A percentile compares a stretch with the other conserved stretches of the same genome.
Conservation (phyloP, 1,140 invertebrate species). For the Drosophila funebris region DNA sequence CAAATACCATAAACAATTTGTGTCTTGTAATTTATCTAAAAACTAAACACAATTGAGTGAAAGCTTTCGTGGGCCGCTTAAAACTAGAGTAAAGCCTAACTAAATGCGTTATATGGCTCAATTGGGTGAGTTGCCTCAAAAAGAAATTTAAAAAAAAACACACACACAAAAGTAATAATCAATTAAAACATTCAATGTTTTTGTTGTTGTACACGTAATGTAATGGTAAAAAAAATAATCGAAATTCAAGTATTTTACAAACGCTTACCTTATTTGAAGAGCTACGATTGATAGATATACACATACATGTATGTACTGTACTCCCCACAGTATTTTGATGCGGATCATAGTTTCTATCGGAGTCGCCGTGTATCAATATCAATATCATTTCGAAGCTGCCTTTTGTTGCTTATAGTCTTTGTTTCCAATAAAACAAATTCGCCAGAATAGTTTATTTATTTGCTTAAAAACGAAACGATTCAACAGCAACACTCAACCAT, state of each 20-base stretch:
- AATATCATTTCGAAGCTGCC: conserved; percentile 25
- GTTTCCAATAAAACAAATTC: conserved; percentile 1
- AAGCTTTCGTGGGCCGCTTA: conserved; percentile 77
- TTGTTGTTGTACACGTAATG: conserved; percentile 54
- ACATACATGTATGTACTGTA: not conserved
- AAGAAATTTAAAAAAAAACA: conserved; percentile 26
- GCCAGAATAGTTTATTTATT: conserved; percentile 9
- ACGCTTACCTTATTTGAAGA: conserved; percentile 52
- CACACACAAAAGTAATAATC: conserved; percentile 8
- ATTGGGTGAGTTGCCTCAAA: conserved; percentile 73
- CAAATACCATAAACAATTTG: conserved; percentile 43
- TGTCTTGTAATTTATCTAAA: conserved; percentile 57
- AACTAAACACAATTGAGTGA: conserved; percentile 68
- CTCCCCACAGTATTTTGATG: conserved; percentile 2
- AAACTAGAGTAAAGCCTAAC: conserved; percentile 67
- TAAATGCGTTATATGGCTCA: conserved; percentile 69
- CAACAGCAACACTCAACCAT: not conserved
- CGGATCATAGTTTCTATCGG: not conserved
- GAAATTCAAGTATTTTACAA: not conserved
- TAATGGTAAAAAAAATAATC: conserved; percentile 6
- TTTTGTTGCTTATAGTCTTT: conserved; percentile 36
- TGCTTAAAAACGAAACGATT: conserved; percentile 3
- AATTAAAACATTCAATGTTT: conserved; percentile 12
- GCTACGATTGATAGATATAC: conserved; percentile 2
- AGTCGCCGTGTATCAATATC: not conserved